Conservation (phyloP, 2,113 vertebrate genomes). For the Electrona antarctica region DNA sequence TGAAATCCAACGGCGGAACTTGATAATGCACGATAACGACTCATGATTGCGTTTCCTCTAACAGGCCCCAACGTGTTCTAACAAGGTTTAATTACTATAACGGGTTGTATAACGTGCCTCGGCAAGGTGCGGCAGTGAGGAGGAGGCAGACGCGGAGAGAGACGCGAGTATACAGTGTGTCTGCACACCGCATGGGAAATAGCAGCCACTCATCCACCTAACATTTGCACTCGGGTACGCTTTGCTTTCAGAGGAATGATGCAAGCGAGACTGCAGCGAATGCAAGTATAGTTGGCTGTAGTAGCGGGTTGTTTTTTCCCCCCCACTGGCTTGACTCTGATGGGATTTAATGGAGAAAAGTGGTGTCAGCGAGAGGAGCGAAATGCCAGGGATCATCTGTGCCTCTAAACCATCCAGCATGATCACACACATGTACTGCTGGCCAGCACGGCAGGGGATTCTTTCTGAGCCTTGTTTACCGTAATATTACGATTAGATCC, state of each 20-base stretch:
- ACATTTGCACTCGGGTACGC: not conserved
- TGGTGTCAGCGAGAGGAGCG: slow-evolving; percentile 29
- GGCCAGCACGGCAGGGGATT: slow-evolving; percentile 43
- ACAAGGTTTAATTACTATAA: not conserved
- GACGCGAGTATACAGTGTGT: not conserved
- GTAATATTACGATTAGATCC: slow-evolving; percentile 35
- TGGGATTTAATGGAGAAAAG: slow-evolving; percentile 38
- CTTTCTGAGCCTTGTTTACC: slow-evolving; percentile 56
- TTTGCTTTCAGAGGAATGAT: slow-evolving; percentile 10
- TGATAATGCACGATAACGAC: slow-evolving; percentile 4
- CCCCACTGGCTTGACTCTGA: slow-evolving; percentile 27
- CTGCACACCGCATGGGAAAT: not conserved
- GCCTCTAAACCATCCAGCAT: slow-evolving; percentile 46
- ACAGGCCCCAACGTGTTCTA: not conserved
- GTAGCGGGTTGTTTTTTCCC: slow-evolving; percentile 13
- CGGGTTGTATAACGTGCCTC: not conserved
- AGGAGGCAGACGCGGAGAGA: too few relatives aligned
- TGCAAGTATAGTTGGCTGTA: not conserved
- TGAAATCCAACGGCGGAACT: slow-evolving; percentile 1
- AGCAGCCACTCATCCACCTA: not conserved
- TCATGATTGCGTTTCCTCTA: not conserved
- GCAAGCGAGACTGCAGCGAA: not conserved
- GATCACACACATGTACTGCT: slow-evolving; percentile 53
- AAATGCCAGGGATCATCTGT: slow-evolving; percentile 40
- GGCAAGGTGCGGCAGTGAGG: slow-evolving; percentile 3